Conservation (phyloP, 53 echinoderm and acorn worm species). For the Holothuria scabra region DNA sequence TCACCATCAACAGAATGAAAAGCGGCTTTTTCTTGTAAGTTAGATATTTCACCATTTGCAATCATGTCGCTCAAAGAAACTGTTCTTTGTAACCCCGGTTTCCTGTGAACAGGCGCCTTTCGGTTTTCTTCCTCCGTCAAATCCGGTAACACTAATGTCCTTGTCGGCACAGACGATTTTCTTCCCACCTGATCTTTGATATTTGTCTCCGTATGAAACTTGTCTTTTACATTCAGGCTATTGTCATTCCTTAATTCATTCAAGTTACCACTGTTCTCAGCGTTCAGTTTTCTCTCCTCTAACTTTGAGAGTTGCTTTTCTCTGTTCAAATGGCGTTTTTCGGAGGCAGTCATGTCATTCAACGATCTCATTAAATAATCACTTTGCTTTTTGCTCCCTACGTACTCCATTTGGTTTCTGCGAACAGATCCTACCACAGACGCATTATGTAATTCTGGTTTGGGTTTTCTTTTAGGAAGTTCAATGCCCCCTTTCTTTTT, state of each 20-base stretch:
- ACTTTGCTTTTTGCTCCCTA: conserved; percentile 55
- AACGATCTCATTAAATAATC: conserved; percentile 66
- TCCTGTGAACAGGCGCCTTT: background rate
- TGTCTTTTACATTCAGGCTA: background rate
- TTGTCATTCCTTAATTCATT: no score
- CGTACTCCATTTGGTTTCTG: conserved; percentile 41
- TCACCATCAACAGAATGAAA: background rate
- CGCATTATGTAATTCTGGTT: conserved; percentile 57
- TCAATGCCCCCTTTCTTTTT: background rate
- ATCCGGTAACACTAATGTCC: conserved; percentile 71
- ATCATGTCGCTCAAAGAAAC: conserved; percentile 84
- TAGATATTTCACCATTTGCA: conserved; percentile 66
- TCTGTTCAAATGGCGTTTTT: conserved; percentile 35
- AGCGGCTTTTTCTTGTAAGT: conserved; percentile 65
- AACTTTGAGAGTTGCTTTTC: conserved; percentile 49
- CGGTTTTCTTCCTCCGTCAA: conserved; percentile 29
- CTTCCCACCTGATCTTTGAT: background rate
- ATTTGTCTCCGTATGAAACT: background rate
- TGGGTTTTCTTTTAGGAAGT: conserved; percentile 42
- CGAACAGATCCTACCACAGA: conserved; percentile 68
- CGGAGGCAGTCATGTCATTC: conserved; percentile 49
- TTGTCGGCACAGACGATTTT: conserved; percentile 35
- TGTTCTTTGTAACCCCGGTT: conserved; percentile 37
- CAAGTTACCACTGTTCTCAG: conserved; percentile 25
- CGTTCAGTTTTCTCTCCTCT: conserved; percentile 40